Percentiles rank a stretch among this genome's conserved stretches.
These are phyloP conservation scores for Augochlorella aurata DNA, from an alignment of 2,888 invertebrate species.

Conservation along the genomic window DNA sequence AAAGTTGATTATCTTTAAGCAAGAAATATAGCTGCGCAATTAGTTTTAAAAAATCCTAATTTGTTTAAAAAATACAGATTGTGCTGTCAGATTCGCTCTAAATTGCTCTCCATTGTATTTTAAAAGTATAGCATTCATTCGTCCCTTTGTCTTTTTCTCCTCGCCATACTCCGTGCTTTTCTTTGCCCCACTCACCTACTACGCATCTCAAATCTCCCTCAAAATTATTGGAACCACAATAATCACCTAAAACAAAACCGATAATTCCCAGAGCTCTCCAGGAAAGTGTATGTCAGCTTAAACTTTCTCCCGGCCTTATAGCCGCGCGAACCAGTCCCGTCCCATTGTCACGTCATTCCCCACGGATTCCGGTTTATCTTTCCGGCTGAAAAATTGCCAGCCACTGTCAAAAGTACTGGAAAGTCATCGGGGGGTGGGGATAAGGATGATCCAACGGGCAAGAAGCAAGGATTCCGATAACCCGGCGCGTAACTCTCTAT, in stretches of 20 bases:
- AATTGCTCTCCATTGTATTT: too few species aligned
- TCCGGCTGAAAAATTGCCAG: constrained; percentile 45
- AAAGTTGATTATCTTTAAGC: too few species aligned
- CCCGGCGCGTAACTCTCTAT: constrained; percentile 29
- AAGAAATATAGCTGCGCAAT: too few species aligned
- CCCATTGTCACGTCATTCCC: constrained; percentile 29
- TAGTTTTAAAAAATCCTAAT: too few species aligned
- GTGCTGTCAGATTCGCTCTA: too few species aligned
- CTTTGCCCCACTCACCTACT: too few species aligned
- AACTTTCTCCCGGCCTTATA: neutral
- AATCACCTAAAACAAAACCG: neutral
- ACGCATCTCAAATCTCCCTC: too few species aligned
- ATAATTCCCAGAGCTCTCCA: neutral
- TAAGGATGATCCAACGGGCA: constrained; percentile 30
- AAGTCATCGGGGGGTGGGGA: constrained; percentile 23
- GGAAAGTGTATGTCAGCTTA: neutral
- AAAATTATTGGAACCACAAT: neutral
- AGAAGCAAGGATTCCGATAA: constrained; percentile 26
- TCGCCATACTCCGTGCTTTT: too few species aligned
- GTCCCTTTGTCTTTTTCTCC: too few species aligned
- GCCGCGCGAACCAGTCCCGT: neutral
- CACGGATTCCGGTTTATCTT: constrained; percentile 34
- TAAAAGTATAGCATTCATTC: too few species aligned
- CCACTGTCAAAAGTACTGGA: constrained; percentile 32
- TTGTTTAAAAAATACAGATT: too few species aligned